phyloP scores from a whole-genome alignment of 1,140 invertebrate species.

The Macrosteles quadrilineatus region DNA sequence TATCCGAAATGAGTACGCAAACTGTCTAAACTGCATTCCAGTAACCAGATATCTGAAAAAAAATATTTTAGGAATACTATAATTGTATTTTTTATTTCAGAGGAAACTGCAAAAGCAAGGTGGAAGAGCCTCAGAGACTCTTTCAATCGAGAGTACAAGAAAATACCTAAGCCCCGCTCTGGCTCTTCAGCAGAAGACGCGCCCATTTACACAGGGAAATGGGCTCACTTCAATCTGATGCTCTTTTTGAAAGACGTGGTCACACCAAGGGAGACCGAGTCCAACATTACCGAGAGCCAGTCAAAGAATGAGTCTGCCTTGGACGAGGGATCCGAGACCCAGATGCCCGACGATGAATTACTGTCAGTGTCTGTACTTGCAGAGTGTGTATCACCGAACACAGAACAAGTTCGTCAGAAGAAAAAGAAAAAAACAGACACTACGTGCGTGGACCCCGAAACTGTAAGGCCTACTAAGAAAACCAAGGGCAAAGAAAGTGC shows the following conservation, averaged over 20 bases:
- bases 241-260: not conserved
- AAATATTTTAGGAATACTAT: not conserved
- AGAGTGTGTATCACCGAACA: not conserved
- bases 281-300: not conserved
- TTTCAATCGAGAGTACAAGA: no score
- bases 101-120: not conserved
- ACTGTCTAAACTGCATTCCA: not conserved
- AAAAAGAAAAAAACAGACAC: no score
- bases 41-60: not conserved
- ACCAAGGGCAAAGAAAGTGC: not conserved
- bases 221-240: not conserved
- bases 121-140: not conserved
- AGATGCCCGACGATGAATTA: no score
- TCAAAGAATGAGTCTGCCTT: not conserved
- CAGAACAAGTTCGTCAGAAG: not conserved
- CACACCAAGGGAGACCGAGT: not conserved
- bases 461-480: not conserved
- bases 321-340: not conserved
- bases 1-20: not conserved
- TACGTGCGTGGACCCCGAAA: not conserved
- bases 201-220: no score
- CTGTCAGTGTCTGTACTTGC: not conserved
- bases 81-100: not conserved
- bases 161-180: not conserved
- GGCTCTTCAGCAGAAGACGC: no score